Base-by-base conservation (phyloP, 2,888 invertebrate species). In the Mimas tiliae region DNA sequence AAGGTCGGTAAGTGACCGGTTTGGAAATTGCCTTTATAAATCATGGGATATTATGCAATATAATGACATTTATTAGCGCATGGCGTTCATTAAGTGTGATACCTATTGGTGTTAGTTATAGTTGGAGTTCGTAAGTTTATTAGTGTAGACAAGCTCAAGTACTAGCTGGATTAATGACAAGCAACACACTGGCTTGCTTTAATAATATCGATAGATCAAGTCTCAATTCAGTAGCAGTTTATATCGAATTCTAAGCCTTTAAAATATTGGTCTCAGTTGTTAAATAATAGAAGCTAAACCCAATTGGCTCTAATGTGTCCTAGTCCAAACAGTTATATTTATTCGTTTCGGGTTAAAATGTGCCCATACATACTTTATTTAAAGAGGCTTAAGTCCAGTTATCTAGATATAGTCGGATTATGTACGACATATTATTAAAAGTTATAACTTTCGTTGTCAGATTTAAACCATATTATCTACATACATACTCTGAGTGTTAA, bases 1-100 rank as follows among this genome's bases (percentile, higher is more conserved):
- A 90, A 90, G 91, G 91, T 88, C 86, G 77, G 21, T 68, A 48
- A 65, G 52, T 68, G 71, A 88, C 89, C 85, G 85, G 89, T 87
- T 86, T 72, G 66, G 76, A 81, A 86, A 81, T 74, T 85, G 75
- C 83, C 83, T 78, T 82, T 81, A 77, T 78, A 77, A 79, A 76
- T 77, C 68, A 70, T 68, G 69, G 70, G 67, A 65, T 72, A 73
- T 84, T 84, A 83, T 80, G 83, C 82, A 84, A 86, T 78, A 77
- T 70, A 63, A 70, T 53, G 67, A 70, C 33, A 68, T 76, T 78
- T 73, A 71, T 51, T 64, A 42, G 9, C 21, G 58, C 58, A 58
- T 27, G 27, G 27, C 34, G 55, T 11, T 19, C 38, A 19, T 9
- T 38, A 19, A 42, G 11, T 45, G 14, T 14, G 14, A 45, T 45